phyloP scores from a whole-genome alignment of 2,888 invertebrate genomes.

The Agrotis clavis region DNA sequence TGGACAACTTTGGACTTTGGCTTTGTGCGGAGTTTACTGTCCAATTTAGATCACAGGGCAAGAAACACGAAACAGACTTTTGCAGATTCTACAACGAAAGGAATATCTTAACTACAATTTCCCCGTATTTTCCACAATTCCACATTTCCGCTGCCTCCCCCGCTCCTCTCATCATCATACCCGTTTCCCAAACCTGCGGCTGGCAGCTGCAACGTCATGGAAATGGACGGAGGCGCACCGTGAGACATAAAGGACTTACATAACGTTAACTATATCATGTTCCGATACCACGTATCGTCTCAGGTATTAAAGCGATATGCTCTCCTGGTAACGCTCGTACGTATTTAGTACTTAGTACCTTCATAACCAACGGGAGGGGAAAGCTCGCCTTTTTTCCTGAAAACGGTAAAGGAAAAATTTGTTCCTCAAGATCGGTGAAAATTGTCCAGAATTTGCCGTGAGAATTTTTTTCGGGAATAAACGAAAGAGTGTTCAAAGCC shows the following conservation, averaged over 20 bases:
- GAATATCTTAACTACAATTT: too few species aligned
- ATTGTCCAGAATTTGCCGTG: constrained; percentile 24
- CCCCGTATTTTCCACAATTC: background rate
- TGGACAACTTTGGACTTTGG: too few species aligned
- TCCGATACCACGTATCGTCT: constrained; percentile 62
- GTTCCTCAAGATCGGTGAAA: constrained; percentile 24
- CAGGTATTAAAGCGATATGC: constrained; percentile 60
- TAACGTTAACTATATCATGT: constrained; percentile 71
- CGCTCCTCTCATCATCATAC: constrained; percentile 55
- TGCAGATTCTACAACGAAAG: too few species aligned
- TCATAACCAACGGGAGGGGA: background rate
- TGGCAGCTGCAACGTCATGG: constrained; percentile 84
- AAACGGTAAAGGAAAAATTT: constrained; percentile 43
- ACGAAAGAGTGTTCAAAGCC: constrained; percentile 34
- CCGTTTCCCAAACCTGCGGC: constrained; percentile 71
- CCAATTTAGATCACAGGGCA: too few species aligned
- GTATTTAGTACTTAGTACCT: constrained; percentile 36
- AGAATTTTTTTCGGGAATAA: constrained; percentile 14
- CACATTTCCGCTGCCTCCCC: constrained; percentile 19
- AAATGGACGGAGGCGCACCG: constrained; percentile 80
- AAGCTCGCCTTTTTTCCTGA: constrained; percentile 25
- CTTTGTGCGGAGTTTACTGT: too few species aligned
- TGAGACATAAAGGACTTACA: constrained; percentile 80
- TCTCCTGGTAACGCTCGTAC: constrained; percentile 39
- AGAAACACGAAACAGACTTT: too few species aligned